Percentiles rank a stretch among this genome's conserved stretches.
These are phyloP conservation scores for Okapia johnstoni DNA, from an alignment of 2,113 vertebrate genomes.

Conservation along the genomic window DNA sequence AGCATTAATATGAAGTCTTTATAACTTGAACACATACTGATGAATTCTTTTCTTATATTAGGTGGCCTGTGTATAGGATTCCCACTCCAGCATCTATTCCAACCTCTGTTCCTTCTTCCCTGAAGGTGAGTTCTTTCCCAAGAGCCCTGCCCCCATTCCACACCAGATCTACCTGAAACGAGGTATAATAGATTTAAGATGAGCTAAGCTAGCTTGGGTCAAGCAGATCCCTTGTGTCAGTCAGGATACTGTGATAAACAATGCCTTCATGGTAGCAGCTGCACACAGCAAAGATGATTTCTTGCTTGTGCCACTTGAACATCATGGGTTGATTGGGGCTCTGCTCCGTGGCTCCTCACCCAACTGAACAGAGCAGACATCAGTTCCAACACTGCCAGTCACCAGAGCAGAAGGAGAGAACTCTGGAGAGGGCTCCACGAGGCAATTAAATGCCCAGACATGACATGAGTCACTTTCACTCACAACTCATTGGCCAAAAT, in stretches of 20 bases:
- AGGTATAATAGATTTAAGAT: background rate
- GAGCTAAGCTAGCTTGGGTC: background rate
- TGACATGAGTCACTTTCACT: slow-evolving; percentile 49
- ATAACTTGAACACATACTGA: background rate
- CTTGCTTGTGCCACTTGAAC: background rate
- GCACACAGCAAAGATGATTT: background rate
- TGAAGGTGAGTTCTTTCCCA: background rate
- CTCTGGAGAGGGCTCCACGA: background rate
- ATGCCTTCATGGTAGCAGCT: background rate
- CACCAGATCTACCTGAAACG: background rate
- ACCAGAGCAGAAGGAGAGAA: background rate
- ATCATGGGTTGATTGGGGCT: background rate
- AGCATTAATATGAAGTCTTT: background rate
- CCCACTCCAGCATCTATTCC: background rate
- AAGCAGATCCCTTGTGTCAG: background rate
- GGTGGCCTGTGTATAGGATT: background rate
- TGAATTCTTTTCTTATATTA: background rate
- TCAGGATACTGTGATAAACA: background rate
- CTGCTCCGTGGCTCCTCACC: background rate
- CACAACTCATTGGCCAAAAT: slow-evolving; percentile 59
- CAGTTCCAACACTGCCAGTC: background rate
- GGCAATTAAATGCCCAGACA: background rate
- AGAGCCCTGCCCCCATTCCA: background rate
- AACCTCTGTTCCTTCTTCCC: background rate
- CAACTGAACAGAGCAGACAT: background rate